A percentile compares a stretch with the other conserved stretches of the same genome.
These are phyloP conservation scores for Leptothorax acervorum DNA, from an alignment of 2,888 invertebrate species.

Conservation along the genomic window DNA sequence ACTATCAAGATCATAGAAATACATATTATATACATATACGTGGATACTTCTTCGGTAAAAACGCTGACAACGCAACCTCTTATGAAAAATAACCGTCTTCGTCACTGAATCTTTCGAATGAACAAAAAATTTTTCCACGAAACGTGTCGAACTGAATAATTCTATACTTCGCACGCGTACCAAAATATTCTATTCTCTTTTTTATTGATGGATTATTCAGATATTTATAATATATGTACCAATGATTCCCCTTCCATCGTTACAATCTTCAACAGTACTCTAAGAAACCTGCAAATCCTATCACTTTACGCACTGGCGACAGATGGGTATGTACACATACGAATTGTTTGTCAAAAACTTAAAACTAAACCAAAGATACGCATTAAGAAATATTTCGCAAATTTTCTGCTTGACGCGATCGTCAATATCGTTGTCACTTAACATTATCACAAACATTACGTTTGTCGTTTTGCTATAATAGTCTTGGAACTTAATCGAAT, in stretches of 20 bases:
- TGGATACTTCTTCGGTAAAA: constrained; percentile 60
- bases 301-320: constrained; percentile 74
- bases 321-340: constrained; percentile 67
- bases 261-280: constrained; percentile 72
- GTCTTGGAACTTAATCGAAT: constrained; percentile 21
- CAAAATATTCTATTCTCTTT: constrained; percentile 62
- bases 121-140: constrained; percentile 56
- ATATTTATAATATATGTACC: constrained; percentile 65
- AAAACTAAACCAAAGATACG: background rate
- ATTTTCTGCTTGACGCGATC: background rate
- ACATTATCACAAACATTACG: background rate
- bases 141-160: constrained; percentile 58
- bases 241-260: constrained; percentile 40
- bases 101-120: constrained; percentile 50
- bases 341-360: background rate
- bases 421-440: background rate
- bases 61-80: constrained; percentile 54
- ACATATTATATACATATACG: constrained; percentile 79
- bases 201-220: constrained; percentile 64
- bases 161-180: constrained; percentile 61
- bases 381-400: background rate
- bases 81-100: constrained; percentile 60
- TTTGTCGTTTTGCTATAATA: background rate
- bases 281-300: constrained; percentile 79
- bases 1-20: constrained; percentile 76